Evolutionary conservation across 1,140 invertebrate species (phyloP), one percentile per base, ranked within the genome.

Genomic region (Chrysopa pallens): DNA sequence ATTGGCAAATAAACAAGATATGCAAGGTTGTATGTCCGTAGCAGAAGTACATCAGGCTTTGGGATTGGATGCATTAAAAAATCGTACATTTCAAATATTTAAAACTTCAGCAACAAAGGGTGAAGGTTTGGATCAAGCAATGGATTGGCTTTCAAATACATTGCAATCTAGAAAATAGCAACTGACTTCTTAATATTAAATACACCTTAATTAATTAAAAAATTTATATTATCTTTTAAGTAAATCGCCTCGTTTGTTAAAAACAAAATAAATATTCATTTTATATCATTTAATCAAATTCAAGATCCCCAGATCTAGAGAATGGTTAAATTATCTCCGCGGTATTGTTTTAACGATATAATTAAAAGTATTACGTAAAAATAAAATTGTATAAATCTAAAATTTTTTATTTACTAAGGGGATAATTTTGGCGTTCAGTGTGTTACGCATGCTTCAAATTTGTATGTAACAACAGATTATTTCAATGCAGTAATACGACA

Each of bases 1-100:
- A 31, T 66, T 99, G 55, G 95, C 95, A n/a, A 99, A 99, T 61
- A 99, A 99, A 69, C 96, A 99, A 65, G 95, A 98, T 60, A 93
- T 98, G 72, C 84, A 92, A 41, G 92, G 92, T 27, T 93, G 92
- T 55, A 80, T 98, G 72, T 88, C 84, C 40, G 84, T 94, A 0
- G 83, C 92, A 1, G 94, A 99, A 65, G 90, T 99, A 13, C 91
- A 97, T 59, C 89, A 93, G 64, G 88, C 92, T 0, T 66, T 99
- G 35, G 94, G 95, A 8, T 66, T 99, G 41, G 88, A 96, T 50
- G 80, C 84, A 14, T 68, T 99, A 8, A 93, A 93, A 63, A 95
- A 93, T 67, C 74, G 94, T 62, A 96, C 93, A 56, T 98, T 98
- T 68, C 95, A 99, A 75, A 98, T 99, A 56, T 98, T 98, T 62